Percentiles rank a stretch among this genome's conserved stretches.
Evolutionary conservation across 2,888 invertebrate species (phyloP).

Genomic region (Oligia strigilis): DNA sequence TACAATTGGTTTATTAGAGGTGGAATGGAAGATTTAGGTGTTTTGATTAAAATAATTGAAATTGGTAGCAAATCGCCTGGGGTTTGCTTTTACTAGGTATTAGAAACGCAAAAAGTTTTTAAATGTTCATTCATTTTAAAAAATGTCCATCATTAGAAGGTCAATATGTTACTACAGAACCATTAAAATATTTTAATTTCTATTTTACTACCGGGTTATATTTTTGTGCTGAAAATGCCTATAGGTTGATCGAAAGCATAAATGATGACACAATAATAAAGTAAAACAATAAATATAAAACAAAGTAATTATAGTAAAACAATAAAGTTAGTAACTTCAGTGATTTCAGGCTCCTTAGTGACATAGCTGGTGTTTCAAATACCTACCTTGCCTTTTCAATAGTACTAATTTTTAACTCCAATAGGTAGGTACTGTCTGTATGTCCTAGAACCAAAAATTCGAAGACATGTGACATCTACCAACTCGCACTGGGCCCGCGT

Average conservation of each 20-base stretch:
- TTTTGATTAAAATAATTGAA: conserved; percentile 63
- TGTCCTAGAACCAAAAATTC: no score
- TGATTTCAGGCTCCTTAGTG: not conserved
- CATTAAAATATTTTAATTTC: no score
- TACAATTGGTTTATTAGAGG: conserved; percentile 65
- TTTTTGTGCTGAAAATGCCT: not conserved
- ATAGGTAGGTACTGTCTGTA: no score
- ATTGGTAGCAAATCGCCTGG: conserved; percentile 1
- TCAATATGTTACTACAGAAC: not conserved
- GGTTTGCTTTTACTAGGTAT: not conserved
- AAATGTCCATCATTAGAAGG: not conserved
- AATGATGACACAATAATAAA: not conserved
- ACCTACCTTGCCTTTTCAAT: not conserved
- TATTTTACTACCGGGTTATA: not conserved
- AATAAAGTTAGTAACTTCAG: not conserved
- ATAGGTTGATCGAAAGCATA: no score
- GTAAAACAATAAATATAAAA: no score
- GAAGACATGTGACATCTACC: no score
- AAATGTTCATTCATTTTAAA: not conserved
- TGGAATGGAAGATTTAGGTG: conserved; percentile 53
- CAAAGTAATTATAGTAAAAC: no score
- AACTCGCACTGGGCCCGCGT: no score
- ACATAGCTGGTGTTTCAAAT: not conserved
- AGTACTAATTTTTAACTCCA: not conserved
- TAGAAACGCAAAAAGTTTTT: not conserved